Percentiles rank a stretch among this genome's conserved stretches.
Evolutionary conservation across 2,113 vertebrate genomes (phyloP).

Genomic region (Mormoops blainvillei): DNA sequence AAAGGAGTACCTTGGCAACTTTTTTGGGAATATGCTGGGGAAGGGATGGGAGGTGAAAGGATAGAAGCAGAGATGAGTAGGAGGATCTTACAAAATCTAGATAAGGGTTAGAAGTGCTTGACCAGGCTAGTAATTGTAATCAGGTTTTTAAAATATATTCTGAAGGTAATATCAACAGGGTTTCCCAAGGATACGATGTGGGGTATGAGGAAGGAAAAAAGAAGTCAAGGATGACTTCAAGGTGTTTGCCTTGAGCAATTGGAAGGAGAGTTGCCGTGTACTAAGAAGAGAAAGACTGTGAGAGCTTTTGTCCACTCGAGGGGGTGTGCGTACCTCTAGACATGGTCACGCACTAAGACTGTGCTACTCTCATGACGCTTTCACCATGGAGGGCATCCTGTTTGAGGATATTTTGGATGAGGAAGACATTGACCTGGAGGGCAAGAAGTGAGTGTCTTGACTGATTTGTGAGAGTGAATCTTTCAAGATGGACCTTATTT

Average conservation of each 20-base stretch:
- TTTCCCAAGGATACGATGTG: not conserved
- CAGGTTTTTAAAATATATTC: not conserved
- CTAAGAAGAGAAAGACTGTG: not conserved
- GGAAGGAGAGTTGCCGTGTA: not conserved
- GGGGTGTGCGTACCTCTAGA: not conserved
- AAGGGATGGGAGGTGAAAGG: not conserved
- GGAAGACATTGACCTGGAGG: not conserved
- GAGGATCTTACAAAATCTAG: not conserved
- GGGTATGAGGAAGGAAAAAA: not conserved
- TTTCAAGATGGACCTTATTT: conserved; percentile 99
- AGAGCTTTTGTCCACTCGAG: not conserved
- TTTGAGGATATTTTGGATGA: not conserved
- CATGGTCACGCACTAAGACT: not conserved
- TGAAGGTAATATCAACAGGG: not conserved
- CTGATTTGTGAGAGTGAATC: conserved; percentile 98
- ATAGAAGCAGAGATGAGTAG: not conserved
- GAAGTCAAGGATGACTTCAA: not conserved
- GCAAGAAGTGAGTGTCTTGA: conserved; percentile 86
- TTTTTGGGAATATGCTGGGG: not conserved
- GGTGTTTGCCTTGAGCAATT: not conserved
- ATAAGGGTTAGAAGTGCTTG: not conserved
- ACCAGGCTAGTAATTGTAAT: not conserved
- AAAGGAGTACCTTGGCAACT: not conserved
- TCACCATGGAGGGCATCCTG: not conserved
- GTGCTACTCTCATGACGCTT: not conserved